phyloP scores from a whole-genome alignment of 1,140 invertebrate genomes.

The Solenopsis fugax region DNA sequence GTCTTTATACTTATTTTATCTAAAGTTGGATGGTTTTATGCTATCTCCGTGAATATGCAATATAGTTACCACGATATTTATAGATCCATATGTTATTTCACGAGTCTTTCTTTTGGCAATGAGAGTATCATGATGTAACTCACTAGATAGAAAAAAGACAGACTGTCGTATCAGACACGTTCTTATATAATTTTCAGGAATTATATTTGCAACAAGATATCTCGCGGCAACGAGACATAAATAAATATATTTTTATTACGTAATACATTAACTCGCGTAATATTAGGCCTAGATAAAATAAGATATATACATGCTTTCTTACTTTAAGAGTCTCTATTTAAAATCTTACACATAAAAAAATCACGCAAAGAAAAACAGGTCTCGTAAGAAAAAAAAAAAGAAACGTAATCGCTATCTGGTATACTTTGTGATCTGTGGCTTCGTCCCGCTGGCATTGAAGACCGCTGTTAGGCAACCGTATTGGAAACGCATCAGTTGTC shows the following conservation, averaged over 20 bases:
- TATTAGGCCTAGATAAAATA: not conserved
- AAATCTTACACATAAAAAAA: not conserved
- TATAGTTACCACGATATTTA: not conserved
- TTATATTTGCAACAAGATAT: not conserved
- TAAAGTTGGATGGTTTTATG: not conserved
- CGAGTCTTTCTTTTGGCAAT: not conserved
- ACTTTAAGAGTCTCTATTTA: not conserved
- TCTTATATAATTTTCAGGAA: not conserved
- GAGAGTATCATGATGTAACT: not conserved
- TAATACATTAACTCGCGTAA: not conserved
- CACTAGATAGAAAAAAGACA: not conserved
- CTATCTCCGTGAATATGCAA: not conserved
- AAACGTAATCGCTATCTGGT: constrained; percentile 50
- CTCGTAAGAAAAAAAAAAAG: constrained; percentile 10
- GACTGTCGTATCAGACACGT: not conserved
- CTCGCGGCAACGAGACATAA: not conserved
- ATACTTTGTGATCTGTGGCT: constrained; percentile 27
- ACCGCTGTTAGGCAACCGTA: constrained; percentile 68
- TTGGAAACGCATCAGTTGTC: constrained; percentile 79
- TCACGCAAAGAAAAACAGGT: not conserved
- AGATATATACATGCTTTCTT: not conserved
- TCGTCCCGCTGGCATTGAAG: constrained; percentile 38
- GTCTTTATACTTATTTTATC: constrained; percentile 4
- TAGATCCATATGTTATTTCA: not conserved
- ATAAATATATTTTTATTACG: constrained; percentile 17